Base-by-base conservation (phyloP, 2,797 vertebrate genomes). In the Ptychadena robeensis region DNA sequence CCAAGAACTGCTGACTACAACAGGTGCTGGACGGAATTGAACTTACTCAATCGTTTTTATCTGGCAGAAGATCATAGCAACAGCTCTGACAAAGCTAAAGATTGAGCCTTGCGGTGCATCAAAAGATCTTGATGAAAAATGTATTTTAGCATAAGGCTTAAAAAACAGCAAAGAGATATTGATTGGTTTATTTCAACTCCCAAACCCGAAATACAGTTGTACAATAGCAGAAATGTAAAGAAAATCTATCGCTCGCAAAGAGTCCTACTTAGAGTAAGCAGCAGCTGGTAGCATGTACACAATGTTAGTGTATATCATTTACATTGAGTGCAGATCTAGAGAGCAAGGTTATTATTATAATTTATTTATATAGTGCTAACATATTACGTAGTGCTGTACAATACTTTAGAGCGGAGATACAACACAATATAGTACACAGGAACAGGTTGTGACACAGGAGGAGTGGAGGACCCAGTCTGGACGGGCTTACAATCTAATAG, bases 91-190 rank as follows among this genome's bases (percentile, higher is more conserved):
- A 79, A 37, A 57, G 48, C 38, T 67, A 79, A 79, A 59, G 65
- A 59, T 79, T 79, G 40, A 79, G 31, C 38, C 48, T 30, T 61
- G 57, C 32, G 59, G 48, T 70, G 25, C 28, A 69, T 59, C 77
- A 37, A 68, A 61, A 38, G 9, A 69, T n/a, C 3, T 30, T 69
- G 40, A 61, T 69, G 77, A 59, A 69, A 69, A 27, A 57, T 70
- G 31, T 70, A 70, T 61, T 69, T 68, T 79, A 35, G 22, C 14
- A 61, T 10, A 53, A 30, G 38, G 30, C 31, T 30, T 14, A 69
- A 66, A 70, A 70, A 79, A 15, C 44, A 69, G n/a, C 32, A 59
- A 59, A 31, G 48, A 61, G n/a, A n/a, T 70, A 69, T 79, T 70
- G 77, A 70, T 70, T 68, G 25, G 32, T 53, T 79, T 79, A 44